Evolutionary conservation across 53 echinoderm and acorn worm genomes (phyloP).

Genomic region (Luidia sarsii): DNA sequence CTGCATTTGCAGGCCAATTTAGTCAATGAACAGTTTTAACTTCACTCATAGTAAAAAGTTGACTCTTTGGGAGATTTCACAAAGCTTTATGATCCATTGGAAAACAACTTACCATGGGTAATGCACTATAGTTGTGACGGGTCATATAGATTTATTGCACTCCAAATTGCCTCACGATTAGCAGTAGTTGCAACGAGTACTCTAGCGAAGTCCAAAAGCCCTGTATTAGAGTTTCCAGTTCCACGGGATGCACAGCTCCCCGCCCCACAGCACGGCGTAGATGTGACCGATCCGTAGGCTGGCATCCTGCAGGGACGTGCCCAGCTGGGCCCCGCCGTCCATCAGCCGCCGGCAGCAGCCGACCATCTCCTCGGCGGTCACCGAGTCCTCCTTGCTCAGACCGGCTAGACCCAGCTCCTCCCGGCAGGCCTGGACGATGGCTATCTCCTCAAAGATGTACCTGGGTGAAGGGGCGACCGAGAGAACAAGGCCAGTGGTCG

Average conservation of each 20-base stretch:
- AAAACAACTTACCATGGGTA: too few species aligned
- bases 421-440: slow-evolving; percentile 47
- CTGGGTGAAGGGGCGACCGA: background rate
- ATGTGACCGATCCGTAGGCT: slow-evolving; percentile 65
- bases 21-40: too few species aligned
- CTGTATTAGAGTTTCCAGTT: slow-evolving; percentile 84
- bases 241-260: slow-evolving; percentile 93
- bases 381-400: slow-evolving; percentile 64
- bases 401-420: slow-evolving; percentile 62
- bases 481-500: too few species aligned
- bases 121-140: too few species aligned
- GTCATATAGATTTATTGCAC: too few species aligned
- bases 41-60: too few species aligned
- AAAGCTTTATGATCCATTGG: too few species aligned
- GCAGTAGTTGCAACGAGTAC: too few species aligned
- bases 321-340: slow-evolving; percentile 53
- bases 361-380: slow-evolving; percentile 80
- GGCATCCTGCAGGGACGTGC: slow-evolving; percentile 54
- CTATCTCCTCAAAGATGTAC: slow-evolving; percentile 18
- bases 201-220: too few species aligned
- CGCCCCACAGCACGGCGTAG: slow-evolving; percentile 74
- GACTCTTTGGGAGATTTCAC: too few species aligned
- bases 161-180: too few species aligned
- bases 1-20: too few species aligned
- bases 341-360: slow-evolving; percentile 75